Evolutionary conservation across 2,888 invertebrate genomes (phyloP).

Genomic region (Eupsilia transversa): DNA sequence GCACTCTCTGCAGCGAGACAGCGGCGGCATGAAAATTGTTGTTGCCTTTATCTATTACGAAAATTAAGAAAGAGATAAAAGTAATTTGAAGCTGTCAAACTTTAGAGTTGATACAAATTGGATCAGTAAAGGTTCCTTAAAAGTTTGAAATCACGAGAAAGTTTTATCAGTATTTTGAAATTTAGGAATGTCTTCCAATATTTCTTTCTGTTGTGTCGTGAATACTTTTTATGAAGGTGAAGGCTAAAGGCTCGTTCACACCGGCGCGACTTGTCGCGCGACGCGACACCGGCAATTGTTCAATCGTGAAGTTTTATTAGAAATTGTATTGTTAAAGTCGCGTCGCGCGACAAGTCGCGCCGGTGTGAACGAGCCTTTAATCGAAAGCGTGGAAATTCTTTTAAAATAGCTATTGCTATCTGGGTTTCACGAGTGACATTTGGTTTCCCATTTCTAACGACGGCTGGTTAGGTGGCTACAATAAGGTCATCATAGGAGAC

Average conservation of each 20-base stretch:
- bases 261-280: too few species aligned
- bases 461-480: too few species aligned
- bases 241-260: too few species aligned
- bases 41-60: neutral
- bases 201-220: slow-evolving; percentile 16
- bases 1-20: too few species aligned
- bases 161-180: neutral
- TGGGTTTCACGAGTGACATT: neutral
- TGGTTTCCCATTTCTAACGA: neutral
- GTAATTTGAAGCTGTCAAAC: neutral
- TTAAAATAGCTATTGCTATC: slow-evolving; percentile 4
- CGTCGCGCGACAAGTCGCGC: too few species aligned
- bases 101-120: slow-evolving; percentile 18
- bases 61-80: slow-evolving; percentile 10
- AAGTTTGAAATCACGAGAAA: slow-evolving; percentile 1
- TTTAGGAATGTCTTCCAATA: slow-evolving; percentile 19
- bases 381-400: neutral
- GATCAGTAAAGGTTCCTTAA: neutral
- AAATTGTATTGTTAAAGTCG: too few species aligned
- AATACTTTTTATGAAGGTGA: slow-evolving; percentile 2
- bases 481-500: neutral
- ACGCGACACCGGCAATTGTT: too few species aligned
- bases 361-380: too few species aligned
- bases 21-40: neutral
- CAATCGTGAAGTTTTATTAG: too few species aligned